Base-by-base conservation (phyloP, 2,113 vertebrate species). In the Rutilus rutilus region DNA sequence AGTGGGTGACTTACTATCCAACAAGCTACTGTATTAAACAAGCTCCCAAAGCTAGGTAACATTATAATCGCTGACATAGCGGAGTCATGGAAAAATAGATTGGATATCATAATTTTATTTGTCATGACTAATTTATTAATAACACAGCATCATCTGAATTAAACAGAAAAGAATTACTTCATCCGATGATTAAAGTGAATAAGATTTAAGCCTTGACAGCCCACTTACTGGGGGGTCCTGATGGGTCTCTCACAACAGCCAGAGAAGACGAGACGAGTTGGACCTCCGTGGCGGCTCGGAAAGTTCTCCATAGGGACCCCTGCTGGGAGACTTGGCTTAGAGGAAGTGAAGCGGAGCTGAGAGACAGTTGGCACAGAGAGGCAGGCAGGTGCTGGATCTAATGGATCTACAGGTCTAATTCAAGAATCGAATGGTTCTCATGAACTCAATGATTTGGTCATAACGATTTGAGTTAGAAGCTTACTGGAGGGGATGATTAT, bases 261-360 rank as follows among this genome's bases (percentile, higher is more conserved):
- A 74, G 87, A 8, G 12, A 39, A 87, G 86, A 90, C 39, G 88
- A 77, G 73, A 57, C 6, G 45, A 80, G 71, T 27, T 6, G 87
- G 62, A 69, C 71, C 73, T 62, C 57, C 76, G 54, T 7, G 50
- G 74, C 19, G 76, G 60, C 67, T 76, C 85, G 81, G 88, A 84
- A 90, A 90, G 86, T 87, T 84, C 88, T 90, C 79, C 75, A 86
- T 88, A 85, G 85, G 88, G 88, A 90, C 90, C 92, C 92, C 91
- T 92, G 91, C 93, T 90, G 91, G 83, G 92, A 92, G 88, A 84
- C 88, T 92, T 93, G 93, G 92, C 92, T 83, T 83, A 88, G 86
- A 74, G 74, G 78, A 90, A 86, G 74, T 84, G 74, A 89, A 89
- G 82, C 75, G 82, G 87, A 89, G 89, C 90, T 86, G 92, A 62